Evolutionary conservation across 2,888 invertebrate genomes (phyloP).

Genomic region (Volucella inflata): DNA sequence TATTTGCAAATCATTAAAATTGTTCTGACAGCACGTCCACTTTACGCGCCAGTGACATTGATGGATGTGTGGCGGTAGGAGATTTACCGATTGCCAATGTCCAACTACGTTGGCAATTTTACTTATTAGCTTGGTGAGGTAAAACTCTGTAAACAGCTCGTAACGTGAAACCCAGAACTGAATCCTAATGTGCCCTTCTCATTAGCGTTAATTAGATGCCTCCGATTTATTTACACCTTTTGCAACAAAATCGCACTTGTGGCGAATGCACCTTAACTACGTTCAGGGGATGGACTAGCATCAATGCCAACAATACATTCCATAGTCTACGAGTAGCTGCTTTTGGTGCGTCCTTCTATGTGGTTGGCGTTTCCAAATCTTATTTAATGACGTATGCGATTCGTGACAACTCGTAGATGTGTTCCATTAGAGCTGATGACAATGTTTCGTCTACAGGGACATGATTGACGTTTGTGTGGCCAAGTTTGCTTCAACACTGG

Average conservation of each 20-base stretch:
- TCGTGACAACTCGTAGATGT: constrained; percentile 73
- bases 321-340: constrained; percentile 19
- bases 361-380: constrained; percentile 61
- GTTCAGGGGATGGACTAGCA: background rate
- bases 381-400: constrained; percentile 71
- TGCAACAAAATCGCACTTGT: constrained; percentile 41
- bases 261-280: constrained; percentile 24
- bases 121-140: constrained; percentile 61
- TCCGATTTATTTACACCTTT: constrained; percentile 69
- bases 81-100: constrained; percentile 62
- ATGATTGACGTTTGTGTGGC: constrained; percentile 17
- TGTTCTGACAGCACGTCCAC: constrained; percentile 70
- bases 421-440: constrained; percentile 56
- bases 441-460: constrained; percentile 32
- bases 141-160: constrained; percentile 56
- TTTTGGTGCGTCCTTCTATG: constrained; percentile 30
- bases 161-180: constrained; percentile 33
- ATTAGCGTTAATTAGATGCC: constrained; percentile 73
- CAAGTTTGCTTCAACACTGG: background rate
- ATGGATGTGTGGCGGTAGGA: constrained; percentile 35
- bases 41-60: constrained; percentile 54
- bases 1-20: constrained; percentile 75
- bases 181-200: constrained; percentile 70
- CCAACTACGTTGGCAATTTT: constrained; percentile 45
- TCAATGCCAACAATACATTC: background rate